These are phyloP conservation scores for Notarius quadriscutis DNA, from an alignment of 2,113 vertebrate species.

Conservation along the genomic window DNA sequence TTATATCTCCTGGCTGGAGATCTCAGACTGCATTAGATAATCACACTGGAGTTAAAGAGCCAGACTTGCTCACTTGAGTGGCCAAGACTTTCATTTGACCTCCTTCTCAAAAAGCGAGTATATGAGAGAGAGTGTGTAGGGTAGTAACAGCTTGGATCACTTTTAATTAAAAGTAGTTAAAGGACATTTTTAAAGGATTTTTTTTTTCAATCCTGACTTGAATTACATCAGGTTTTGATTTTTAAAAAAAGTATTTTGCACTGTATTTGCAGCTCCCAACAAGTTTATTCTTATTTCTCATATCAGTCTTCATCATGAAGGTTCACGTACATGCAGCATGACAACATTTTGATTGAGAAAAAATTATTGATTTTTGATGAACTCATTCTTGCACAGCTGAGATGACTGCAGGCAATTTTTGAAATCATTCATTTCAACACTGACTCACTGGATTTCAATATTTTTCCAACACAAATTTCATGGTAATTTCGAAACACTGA, in stretches of 20 bases:
- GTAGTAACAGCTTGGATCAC: not conserved
- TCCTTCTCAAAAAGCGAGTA: not conserved
- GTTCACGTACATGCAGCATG: not conserved
- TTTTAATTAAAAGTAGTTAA: not conserved
- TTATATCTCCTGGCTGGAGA: slow-evolving; percentile 40
- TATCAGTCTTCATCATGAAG: not conserved
- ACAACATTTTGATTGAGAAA: slow-evolving; percentile 4
- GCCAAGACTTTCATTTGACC: slow-evolving; percentile 19
- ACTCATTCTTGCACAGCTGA: slow-evolving; percentile 23
- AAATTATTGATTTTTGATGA: slow-evolving; percentile 15
- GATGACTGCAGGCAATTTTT: slow-evolving; percentile 3
- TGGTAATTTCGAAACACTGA: slow-evolving; percentile 6
- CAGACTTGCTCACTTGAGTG: slow-evolving; percentile 18
- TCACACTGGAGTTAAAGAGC: slow-evolving; percentile 2
- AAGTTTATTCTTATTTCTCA: not conserved
- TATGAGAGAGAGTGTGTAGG: no score
- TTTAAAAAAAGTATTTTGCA: not conserved
- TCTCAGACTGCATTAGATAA: slow-evolving; percentile 40
- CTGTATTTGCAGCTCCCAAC: not conserved
- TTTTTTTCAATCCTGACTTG: not conserved
- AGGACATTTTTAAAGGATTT: not conserved
- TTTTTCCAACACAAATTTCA: not conserved
- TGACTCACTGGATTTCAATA: slow-evolving; percentile 12
- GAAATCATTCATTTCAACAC: slow-evolving; percentile 37
- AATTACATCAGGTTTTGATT: not conserved